Conservation (phyloP, 2,888 invertebrate species). For the Pseudococcus viburni region DNA sequence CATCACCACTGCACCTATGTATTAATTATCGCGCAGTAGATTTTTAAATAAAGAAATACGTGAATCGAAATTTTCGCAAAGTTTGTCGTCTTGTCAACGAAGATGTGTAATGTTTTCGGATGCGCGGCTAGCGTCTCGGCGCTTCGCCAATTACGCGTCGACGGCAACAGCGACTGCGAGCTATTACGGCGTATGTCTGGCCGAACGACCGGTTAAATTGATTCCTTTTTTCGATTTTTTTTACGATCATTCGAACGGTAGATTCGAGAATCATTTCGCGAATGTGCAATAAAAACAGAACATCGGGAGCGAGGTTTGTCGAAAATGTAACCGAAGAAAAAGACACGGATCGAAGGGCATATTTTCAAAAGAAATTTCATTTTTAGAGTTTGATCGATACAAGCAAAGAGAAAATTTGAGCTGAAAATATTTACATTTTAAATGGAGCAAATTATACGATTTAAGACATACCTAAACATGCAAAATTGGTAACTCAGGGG, state of each 20-base stretch:
- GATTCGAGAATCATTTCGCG: constrained; percentile 9
- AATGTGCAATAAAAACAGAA: not conserved
- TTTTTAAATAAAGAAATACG: constrained; percentile 46
- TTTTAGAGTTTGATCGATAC: no score
- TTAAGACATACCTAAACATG: no score
- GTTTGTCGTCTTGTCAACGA: constrained; percentile 55
- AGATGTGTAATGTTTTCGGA: constrained; percentile 59
- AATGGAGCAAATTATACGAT: no score
- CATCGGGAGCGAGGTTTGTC: no score
- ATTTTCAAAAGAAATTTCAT: no score
- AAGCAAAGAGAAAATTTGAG: no score
- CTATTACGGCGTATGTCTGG: constrained; percentile 45
- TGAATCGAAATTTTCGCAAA: constrained; percentile 30
- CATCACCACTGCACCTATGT: constrained; percentile 5
- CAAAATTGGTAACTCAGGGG: no score
- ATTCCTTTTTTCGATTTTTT: constrained; percentile 20
- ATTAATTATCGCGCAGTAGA: constrained; percentile 35
- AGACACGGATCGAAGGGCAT: not conserved
- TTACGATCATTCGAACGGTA: not conserved
- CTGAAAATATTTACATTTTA: no score
- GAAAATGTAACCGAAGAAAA: not conserved
- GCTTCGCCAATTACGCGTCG: constrained; percentile 56
- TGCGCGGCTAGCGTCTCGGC: constrained; percentile 62
- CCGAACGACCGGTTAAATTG: constrained; percentile 26
- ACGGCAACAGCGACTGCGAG: constrained; percentile 5